phyloP scores from a whole-genome alignment of 1,140 invertebrate species.

The Lasioglossum albipes region DNA sequence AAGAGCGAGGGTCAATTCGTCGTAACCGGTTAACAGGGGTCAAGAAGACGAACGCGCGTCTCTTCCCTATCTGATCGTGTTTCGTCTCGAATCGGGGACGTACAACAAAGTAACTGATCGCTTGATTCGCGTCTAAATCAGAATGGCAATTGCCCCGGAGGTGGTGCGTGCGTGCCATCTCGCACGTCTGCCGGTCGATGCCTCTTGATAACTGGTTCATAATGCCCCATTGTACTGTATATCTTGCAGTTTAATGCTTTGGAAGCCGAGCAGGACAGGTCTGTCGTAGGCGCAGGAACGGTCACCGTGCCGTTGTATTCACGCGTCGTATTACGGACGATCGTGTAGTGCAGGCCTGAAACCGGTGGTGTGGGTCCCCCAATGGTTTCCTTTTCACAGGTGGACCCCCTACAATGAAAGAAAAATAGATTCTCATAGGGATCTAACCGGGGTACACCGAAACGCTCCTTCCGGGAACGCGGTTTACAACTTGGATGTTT shows the following conservation, averaged over 20 bases:
- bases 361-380: too few species aligned
- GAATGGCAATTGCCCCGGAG: slow-evolving; percentile 20
- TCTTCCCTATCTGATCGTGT: too few species aligned
- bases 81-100: not conserved
- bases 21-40: too few species aligned
- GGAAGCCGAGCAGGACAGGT: not conserved
- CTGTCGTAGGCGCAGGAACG: not conserved
- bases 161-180: slow-evolving; percentile 60
- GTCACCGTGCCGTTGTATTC: not conserved
- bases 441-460: too few species aligned
- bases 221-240: slow-evolving; percentile 14
- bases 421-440: too few species aligned
- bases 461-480: too few species aligned
- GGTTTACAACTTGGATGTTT: too few species aligned
- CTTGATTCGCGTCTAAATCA: slow-evolving; percentile 20
- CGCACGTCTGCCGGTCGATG: slow-evolving; percentile 60
- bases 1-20: too few species aligned
- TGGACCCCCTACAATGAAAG: too few species aligned
- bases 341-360: too few species aligned
- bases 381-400: too few species aligned
- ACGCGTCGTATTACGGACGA: not conserved
- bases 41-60: too few species aligned
- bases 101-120: not conserved
- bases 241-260: slow-evolving; percentile 11
- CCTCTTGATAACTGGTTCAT: slow-evolving; percentile 49